Evolutionary conservation across 2,113 vertebrate genomes (phyloP).

Genomic region (Mesocricetus auratus): DNA sequence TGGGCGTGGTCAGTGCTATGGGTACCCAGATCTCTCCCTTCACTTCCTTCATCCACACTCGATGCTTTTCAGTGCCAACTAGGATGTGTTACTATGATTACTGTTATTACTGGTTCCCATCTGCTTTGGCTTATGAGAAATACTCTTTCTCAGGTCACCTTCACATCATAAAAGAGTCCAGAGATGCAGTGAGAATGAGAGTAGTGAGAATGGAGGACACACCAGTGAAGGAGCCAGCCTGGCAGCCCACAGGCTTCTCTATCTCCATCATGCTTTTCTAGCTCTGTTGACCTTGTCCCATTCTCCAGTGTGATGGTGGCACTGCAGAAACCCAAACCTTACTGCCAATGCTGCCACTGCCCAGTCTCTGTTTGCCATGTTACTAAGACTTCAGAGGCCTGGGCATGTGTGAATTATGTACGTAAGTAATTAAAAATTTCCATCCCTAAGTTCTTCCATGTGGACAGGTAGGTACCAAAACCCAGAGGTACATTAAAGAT

Average conservation of each 20-base stretch:
- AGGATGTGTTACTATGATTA: neutral
- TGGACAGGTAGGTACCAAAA: slow-evolving; percentile 17
- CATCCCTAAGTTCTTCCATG: neutral
- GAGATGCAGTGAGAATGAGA: neutral
- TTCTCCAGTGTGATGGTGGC: neutral
- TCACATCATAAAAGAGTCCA: neutral
- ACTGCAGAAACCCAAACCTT: neutral
- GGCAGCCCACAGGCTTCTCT: neutral
- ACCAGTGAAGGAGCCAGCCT: too few species aligned
- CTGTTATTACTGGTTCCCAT: neutral
- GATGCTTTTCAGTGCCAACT: neutral
- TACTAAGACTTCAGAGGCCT: slow-evolving; percentile 54
- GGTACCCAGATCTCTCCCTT: too few species aligned
- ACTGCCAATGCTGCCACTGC: neutral
- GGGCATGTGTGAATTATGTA: neutral
- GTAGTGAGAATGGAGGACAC: neutral
- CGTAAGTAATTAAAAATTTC: slow-evolving; percentile 65
- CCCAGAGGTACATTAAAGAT: slow-evolving; percentile 13
- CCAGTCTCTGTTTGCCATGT: slow-evolving; percentile 28
- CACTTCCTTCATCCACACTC: too few species aligned
- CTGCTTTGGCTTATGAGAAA: slow-evolving; percentile 26
- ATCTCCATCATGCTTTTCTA: neutral
- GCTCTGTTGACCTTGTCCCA: neutral
- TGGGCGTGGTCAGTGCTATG: too few species aligned
- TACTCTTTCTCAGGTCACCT: neutral